Percentiles rank a stretch among this genome's conserved stretches.
Conservation (phyloP, 2,888 invertebrate species). For the Hecatera dysodea region DNA sequence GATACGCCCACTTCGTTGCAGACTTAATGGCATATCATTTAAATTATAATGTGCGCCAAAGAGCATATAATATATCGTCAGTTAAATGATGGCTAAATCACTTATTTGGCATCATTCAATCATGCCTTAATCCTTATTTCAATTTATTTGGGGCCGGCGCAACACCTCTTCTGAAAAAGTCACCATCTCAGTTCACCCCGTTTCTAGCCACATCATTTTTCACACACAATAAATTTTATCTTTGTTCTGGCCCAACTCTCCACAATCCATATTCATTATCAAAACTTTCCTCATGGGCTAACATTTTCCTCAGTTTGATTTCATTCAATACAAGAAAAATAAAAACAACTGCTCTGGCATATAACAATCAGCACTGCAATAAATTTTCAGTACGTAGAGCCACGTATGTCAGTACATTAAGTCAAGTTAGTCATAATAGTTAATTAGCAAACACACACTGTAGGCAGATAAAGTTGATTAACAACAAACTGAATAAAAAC, state of each 20-base stretch:
- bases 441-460: constrained; percentile 43
- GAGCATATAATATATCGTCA: constrained; percentile 1
- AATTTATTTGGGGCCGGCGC: background rate
- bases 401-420: constrained; percentile 21
- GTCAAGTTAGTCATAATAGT: constrained; percentile 47
- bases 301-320: background rate
- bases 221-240: no score
- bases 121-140: background rate
- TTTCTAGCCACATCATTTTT: no score
- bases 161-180: no score
- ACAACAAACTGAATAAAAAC: constrained; percentile 52
- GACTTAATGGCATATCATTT: constrained; percentile 52
- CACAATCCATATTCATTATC: background rate
- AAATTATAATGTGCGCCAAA: constrained; percentile 12
- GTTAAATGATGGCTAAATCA: constrained; percentile 5
- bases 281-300: background rate
- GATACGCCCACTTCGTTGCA: constrained; percentile 69
- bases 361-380: constrained; percentile 8
- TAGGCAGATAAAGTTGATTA: constrained; percentile 53
- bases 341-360: background rate
- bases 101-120: constrained; percentile 18
- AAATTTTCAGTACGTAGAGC: constrained; percentile 10
- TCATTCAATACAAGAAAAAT: constrained; percentile 10
- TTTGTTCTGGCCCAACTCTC: no score
- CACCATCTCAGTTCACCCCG: no score